These are phyloP conservation scores for Neopipo cinnamomea DNA, from an alignment of 2,113 vertebrate genomes.

Conservation along the genomic window DNA sequence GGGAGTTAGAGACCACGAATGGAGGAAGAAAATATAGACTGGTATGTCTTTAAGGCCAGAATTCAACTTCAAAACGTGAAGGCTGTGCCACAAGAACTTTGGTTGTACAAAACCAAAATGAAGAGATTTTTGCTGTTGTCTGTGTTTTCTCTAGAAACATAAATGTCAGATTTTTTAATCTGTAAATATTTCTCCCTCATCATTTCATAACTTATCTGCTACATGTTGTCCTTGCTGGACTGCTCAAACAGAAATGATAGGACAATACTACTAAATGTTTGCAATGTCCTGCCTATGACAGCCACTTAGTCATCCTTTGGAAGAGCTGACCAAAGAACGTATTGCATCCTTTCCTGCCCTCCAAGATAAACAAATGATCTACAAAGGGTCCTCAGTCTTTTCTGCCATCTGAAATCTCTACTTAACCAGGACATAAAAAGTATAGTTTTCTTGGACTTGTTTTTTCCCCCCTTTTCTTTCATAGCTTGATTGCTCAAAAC, in stretches of 20 bases:
- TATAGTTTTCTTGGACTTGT: background rate
- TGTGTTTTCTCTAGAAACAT: background rate
- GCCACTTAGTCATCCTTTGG: background rate
- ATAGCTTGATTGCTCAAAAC: background rate
- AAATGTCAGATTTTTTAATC: background rate
- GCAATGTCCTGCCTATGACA: background rate
- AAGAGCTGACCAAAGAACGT: background rate
- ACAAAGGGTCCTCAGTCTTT: background rate
- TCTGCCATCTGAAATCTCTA: background rate
- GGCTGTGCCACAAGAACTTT: background rate
- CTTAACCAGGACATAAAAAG: background rate
- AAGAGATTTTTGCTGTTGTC: background rate
- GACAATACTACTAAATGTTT: background rate
- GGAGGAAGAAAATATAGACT: background rate
- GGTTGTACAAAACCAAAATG: background rate
- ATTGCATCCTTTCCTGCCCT: background rate
- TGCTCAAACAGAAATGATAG: background rate
- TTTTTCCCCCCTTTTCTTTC: background rate
- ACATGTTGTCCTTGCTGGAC: background rate
- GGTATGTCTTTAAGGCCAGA: background rate
- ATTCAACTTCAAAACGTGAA: background rate
- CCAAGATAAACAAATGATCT: background rate
- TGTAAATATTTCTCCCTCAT: background rate
- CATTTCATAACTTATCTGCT: background rate
- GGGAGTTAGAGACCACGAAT: fast-evolving